Percentiles rank a stretch among this genome's conserved stretches.
phyloP scores from a whole-genome alignment of 2,888 invertebrate genomes.

The Andrena flavipes region DNA sequence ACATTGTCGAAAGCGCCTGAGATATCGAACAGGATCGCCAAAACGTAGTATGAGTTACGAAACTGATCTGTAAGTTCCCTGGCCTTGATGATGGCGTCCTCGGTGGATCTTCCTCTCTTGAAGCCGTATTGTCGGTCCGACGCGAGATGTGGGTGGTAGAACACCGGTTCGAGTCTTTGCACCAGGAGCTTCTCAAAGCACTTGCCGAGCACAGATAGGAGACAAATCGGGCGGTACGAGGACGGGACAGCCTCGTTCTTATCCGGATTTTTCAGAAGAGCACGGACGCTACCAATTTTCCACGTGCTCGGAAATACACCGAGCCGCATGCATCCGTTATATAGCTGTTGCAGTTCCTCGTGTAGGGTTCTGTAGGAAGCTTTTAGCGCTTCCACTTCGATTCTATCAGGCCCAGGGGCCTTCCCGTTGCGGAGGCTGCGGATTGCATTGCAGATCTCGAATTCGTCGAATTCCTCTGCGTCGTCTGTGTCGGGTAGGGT shows the following conservation, averaged over 20 bases:
- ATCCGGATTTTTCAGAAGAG: neutral
- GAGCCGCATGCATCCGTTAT: neutral
- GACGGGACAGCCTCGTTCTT: neutral
- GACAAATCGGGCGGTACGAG: constrained; percentile 25
- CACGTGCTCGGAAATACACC: neutral
- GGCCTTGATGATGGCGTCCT: too few species aligned
- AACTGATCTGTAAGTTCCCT: too few species aligned
- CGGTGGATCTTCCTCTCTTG: too few species aligned
- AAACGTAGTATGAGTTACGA: too few species aligned
- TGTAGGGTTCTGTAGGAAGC: neutral
- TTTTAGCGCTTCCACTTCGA: neutral
- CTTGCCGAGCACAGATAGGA: constrained; percentile 13
- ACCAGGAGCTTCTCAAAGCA: constrained; percentile 2
- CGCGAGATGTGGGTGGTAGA: too few species aligned
- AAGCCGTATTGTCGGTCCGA: too few species aligned
- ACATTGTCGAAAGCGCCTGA: too few species aligned
- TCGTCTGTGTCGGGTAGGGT: neutral
- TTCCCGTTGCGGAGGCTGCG: neutral
- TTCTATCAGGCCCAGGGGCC: neutral
- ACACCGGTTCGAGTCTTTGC: too few species aligned
- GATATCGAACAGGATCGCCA: too few species aligned
- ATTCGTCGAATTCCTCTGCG: neutral
- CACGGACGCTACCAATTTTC: too few species aligned
- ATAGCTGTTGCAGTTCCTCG: fast-evolving
- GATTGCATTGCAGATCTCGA: neutral